These are phyloP conservation scores for Apis mellifera DNA, from an alignment of 1,140 invertebrate species.

Conservation along the genomic window DNA sequence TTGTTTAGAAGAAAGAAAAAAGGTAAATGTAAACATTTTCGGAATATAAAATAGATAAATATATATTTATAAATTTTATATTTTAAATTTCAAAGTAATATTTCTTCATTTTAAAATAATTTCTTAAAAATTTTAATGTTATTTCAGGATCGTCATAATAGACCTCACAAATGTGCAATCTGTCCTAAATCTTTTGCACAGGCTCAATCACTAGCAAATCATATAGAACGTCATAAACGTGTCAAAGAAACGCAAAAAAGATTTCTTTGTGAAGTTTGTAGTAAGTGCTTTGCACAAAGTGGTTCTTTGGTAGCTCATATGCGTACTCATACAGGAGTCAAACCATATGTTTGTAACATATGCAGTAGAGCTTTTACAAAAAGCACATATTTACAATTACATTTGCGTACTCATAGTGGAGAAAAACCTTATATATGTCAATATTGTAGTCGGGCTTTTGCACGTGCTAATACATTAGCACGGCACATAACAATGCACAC, in stretches of 20 bases:
- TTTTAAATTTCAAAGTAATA: not conserved
- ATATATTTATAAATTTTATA: not conserved
- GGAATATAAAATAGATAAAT: not conserved
- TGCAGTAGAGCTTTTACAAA: conserved; percentile 80
- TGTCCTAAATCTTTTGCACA: conserved; percentile 77
- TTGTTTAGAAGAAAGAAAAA: conserved; percentile 63
- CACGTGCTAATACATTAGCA: conserved; percentile 89
- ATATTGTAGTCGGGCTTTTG: conserved; percentile 86
- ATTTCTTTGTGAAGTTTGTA: conserved; percentile 76
- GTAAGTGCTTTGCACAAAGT: conserved; percentile 77
- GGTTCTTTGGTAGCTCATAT: conserved; percentile 76
- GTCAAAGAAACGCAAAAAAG: conserved; percentile 75
- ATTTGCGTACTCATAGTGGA: conserved; percentile 75
- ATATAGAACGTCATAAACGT: conserved; percentile 74
- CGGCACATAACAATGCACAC: conserved; percentile 91
- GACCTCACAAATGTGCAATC: conserved; percentile 73
- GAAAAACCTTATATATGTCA: conserved; percentile 84
- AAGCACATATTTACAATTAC: conserved; percentile 77
- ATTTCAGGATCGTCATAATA: conserved; percentile 70
- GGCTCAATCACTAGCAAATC: conserved; percentile 72
- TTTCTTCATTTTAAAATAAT: not conserved
- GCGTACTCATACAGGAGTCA: conserved; percentile 76
- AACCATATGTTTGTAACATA: conserved; percentile 78
- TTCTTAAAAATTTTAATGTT: not conserved
- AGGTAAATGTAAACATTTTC: conserved; percentile 10